Base-by-base conservation (phyloP, 2,888 invertebrate species). In the Rutpela maculata region DNA sequence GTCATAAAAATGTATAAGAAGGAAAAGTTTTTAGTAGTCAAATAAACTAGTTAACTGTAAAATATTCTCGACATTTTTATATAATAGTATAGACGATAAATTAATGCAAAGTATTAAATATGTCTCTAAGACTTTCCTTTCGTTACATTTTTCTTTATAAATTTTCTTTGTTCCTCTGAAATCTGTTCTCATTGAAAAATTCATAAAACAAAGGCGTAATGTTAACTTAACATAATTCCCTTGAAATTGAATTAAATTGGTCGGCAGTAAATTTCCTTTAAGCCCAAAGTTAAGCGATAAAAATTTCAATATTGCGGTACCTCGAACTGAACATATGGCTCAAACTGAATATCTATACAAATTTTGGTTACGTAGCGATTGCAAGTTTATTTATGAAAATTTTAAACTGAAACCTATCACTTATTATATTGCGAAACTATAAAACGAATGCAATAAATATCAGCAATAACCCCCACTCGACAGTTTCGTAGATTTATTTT, bases 221-320 rank as follows among this genome's bases (percentile, higher is more conserved):
- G 70, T 59, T 67, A 67, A 65, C 57, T 70, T 70, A 72, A 63
- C 63, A 62, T 72, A 72, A 72, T 72, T 77, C 67, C 65, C 50
- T 43, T 55, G 69, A 63, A 75, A 78, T 78, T 77, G 81, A 79
- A 79, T 82, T 79, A 80, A 82, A 80, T 78, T 79, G 67, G 76
- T n/a, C 55, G 70, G 70, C 70, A 66, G 80, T 81, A 79, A 82
- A 82, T 82, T 81, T 77, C 65, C 76, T 38, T 59, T 76, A 78
- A 82, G 74, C 75, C 66, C 71, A 74, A 84, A 83, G 81, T 84
- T 82, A 78, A 80, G 79, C 84, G 79, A 84, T 84, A 84, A 84
- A 83, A 81, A 81, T 83, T 82, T 81, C 84, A 82, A 84, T 84
- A 84, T 83, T 83, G 82, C 81, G 74, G 74, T 78, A 76, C 82